These are phyloP conservation scores for Abrostola tripartita DNA, from an alignment of 2,888 invertebrate genomes.

Conservation along the genomic window DNA sequence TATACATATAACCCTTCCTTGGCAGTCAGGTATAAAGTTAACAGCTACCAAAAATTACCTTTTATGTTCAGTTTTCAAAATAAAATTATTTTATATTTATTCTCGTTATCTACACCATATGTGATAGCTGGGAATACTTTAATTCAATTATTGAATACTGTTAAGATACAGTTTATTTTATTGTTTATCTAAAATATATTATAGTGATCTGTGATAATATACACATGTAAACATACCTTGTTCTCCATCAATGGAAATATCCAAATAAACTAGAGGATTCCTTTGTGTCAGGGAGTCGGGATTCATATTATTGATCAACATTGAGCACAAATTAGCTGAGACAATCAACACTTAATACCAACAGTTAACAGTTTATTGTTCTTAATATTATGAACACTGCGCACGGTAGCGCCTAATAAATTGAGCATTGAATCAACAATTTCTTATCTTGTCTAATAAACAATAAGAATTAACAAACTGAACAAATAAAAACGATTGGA, in stretches of 20 bases:
- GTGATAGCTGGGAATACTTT: too few relatives aligned
- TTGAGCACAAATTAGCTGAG: conserved; percentile 33
- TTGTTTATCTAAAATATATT: not conserved
- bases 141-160: too few relatives aligned
- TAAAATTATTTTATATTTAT: too few relatives aligned
- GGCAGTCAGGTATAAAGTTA: too few relatives aligned
- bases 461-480: not conserved
- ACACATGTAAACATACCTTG: conserved; percentile 84
- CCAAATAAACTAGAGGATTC: conserved; percentile 92
- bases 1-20: too few relatives aligned
- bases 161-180: conserved; percentile 40
- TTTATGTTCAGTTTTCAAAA: too few relatives aligned
- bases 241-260: conserved; percentile 90
- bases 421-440: conserved; percentile 22
- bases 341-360: conserved; percentile 9
- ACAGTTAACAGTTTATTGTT: conserved; percentile 6
- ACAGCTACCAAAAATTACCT: too few relatives aligned
- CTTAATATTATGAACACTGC: conserved; percentile 8
- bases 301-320: conserved; percentile 67
- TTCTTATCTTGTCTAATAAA: not conserved
- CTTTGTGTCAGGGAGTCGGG: conserved; percentile 65
- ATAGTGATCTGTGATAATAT: not conserved
- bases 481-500: conserved; percentile 11
- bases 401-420: conserved; percentile 5
- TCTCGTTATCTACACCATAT: too few relatives aligned